Base-by-base conservation (phyloP, 1,140 invertebrate genomes). In the Cylas formicarius region DNA sequence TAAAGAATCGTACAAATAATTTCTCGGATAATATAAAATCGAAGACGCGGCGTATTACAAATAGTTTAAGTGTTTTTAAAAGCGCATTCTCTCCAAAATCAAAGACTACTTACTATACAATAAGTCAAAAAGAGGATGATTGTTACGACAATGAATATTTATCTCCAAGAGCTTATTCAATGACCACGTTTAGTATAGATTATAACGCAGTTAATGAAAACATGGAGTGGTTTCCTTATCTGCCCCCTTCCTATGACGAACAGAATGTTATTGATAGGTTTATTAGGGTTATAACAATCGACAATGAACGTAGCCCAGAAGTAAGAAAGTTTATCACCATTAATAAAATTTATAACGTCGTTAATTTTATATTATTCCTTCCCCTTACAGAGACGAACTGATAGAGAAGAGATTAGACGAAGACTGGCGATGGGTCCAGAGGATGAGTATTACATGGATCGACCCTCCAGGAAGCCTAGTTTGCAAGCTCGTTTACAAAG, bases 341-440 rank as follows among this genome's bases (percentile, higher is more conserved):
- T 48, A 35, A 26, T 21, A 44, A 14, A 32, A 37, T 44, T 50
- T 40, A 34, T 46, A n/a, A 38, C 32, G 44, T 21, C 8, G 1
- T 56, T 52, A 26, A 4, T 26, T 24, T 18, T 41, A 3, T 6
- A 59, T 53, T 24, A 31, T 34, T 23, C 59, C 58, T 63, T 50
- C 60, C n/a, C n/a, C n/a, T 76, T 78, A 33, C 71, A 89, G 85
- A 80, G 84, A 62, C 76, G 83, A 57, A 91, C 88, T 79, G 90
- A 94, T 63, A 74, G 90, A 45, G 90, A 94, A 67, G 89, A 92
- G 70, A 94, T 95, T 52, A 77, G 90, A 41, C 77, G 84, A 57
- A 75, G 88, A 47, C 67, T 94, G 55, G 90, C 90, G 1, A 89
- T 91, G 82, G 88, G 86, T 20, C 75, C 79, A 42, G 86, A 89